A percentile compares a stretch with the other conserved stretches of the same genome.
Evolutionary conservation across 2,797 vertebrate genomes (phyloP).

Genomic region (Loriculus beryllinus): DNA sequence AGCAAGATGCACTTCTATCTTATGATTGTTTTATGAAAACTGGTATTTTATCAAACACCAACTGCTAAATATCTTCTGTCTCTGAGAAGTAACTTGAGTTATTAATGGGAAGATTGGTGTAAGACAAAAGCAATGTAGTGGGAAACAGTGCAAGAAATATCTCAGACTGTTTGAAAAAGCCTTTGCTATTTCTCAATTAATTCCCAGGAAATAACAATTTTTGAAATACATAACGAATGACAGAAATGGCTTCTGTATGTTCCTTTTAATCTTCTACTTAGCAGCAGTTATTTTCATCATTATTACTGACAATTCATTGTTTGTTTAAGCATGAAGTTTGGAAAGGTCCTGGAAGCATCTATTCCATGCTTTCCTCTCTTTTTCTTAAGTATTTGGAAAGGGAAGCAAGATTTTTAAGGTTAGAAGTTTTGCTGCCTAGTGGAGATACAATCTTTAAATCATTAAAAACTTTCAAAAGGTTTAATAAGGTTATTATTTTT

Average conservation of each 20-base stretch:
- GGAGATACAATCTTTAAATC: not conserved
- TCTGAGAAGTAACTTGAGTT: not conserved
- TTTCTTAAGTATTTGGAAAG: not conserved
- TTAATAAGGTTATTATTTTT: not conserved
- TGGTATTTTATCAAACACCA: not conserved
- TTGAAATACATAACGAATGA: not conserved
- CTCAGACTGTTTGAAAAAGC: not conserved
- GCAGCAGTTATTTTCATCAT: not conserved
- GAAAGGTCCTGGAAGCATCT: not conserved
- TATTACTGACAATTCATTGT: not conserved
- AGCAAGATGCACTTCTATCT: not conserved
- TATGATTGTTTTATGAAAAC: not conserved
- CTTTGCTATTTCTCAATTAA: not conserved
- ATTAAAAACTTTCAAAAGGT: not conserved
- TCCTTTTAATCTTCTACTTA: not conserved
- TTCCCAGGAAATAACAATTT: not conserved
- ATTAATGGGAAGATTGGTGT: not conserved
- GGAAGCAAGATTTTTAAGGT: not conserved
- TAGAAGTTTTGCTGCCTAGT: not conserved
- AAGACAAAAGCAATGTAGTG: not conserved
- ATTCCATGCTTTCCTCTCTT: not conserved
- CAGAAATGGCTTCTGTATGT: not conserved
- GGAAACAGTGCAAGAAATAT: not conserved
- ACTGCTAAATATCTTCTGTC: not conserved
- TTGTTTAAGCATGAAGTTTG: not conserved